phyloP scores from a whole-genome alignment of 2,113 vertebrate species.

The Microtus oregoni region DNA sequence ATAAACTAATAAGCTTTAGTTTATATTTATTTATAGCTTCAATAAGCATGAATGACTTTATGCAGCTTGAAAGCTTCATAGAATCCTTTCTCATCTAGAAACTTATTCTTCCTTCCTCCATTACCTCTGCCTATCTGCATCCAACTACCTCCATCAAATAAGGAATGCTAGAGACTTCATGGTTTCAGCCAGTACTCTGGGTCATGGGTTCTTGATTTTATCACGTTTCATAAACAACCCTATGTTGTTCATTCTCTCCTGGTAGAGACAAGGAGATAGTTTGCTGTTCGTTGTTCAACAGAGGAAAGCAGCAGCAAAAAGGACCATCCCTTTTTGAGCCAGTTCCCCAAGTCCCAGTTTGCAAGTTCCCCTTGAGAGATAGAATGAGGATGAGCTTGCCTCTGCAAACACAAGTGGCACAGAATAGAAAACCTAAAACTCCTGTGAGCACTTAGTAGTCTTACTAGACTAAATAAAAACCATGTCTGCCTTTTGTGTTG shows the following conservation, averaged over 20 bases:
- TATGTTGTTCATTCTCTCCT: neutral
- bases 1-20: neutral
- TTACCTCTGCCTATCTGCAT: neutral
- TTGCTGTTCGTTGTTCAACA: neutral
- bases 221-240: neutral
- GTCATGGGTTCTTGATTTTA: neutral
- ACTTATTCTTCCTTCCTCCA: neutral
- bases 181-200: neutral
- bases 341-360: neutral
- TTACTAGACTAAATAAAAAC: constrained; percentile 23
- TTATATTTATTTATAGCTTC: neutral
- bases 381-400: neutral
- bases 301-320: neutral
- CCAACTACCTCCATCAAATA: neutral
- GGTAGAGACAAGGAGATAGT: constrained; percentile 8
- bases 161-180: neutral
- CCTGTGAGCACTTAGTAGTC: constrained; percentile 12
- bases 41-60: constrained; percentile 32
- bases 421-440: constrained; percentile 1
- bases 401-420: neutral
- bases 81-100: constrained; percentile 27
- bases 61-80: constrained; percentile 27
- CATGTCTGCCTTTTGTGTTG: neutral
- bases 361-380: neutral
- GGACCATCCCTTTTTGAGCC: neutral